Evolutionary conservation across 2,113 vertebrate genomes (phyloP).

Genomic region (Propithecus coquereli): DNA sequence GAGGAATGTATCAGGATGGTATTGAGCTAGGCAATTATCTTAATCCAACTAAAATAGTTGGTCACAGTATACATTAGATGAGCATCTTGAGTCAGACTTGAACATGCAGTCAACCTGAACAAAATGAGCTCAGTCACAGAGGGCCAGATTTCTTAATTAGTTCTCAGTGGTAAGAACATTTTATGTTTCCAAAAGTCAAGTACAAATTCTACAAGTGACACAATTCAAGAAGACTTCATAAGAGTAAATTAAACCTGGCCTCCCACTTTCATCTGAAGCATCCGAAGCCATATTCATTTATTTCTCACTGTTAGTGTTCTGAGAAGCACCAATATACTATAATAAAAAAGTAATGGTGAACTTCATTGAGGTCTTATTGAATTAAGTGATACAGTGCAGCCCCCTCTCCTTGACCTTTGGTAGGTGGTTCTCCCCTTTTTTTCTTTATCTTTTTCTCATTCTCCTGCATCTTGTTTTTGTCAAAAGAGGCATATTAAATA

Average conservation of each 20-base stretch:
- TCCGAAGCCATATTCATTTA: slow-evolving; percentile 63
- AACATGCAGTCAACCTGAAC: slow-evolving; percentile 86
- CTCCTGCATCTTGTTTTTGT: not conserved
- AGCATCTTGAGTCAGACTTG: slow-evolving; percentile 82
- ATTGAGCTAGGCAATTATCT: slow-evolving; percentile 81
- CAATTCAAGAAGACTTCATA: slow-evolving; percentile 53
- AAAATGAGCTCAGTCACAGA: slow-evolving; percentile 79
- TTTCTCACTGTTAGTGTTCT: slow-evolving; percentile 74
- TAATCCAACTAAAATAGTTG: slow-evolving; percentile 78
- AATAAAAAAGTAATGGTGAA: slow-evolving; percentile 74
- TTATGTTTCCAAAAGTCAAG: slow-evolving; percentile 82
- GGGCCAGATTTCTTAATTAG: slow-evolving; percentile 85
- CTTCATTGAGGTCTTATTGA: slow-evolving; percentile 67
- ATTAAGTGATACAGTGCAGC: slow-evolving; percentile 58
- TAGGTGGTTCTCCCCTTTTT: not conserved
- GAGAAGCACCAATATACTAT: slow-evolving; percentile 49
- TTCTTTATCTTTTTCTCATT: not conserved
- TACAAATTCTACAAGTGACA: slow-evolving; percentile 76
- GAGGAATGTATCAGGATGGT: slow-evolving; percentile 75
- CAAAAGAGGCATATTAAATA: not conserved
- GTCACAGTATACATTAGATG: slow-evolving; percentile 76
- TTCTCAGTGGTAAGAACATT: slow-evolving; percentile 77
- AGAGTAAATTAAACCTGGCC: slow-evolving; percentile 55
- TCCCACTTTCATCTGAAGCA: slow-evolving; percentile 61
- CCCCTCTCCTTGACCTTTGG: slow-evolving; percentile 38